Percentiles rank a stretch among this genome's conserved stretches.
phyloP scores from a whole-genome alignment of 2,888 invertebrate species.

The Biston stratarius region DNA sequence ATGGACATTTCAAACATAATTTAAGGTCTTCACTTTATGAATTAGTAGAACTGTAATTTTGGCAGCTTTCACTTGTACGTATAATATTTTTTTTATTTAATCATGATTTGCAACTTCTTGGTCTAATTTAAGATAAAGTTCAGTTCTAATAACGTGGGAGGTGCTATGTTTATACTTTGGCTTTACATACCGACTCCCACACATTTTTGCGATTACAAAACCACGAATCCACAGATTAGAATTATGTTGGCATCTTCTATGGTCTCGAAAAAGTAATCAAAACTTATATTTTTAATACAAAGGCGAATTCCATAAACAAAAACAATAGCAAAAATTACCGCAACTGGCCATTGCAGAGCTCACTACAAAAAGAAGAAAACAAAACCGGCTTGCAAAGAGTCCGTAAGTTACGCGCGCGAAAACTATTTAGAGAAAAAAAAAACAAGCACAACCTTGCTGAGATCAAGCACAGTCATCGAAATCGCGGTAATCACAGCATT shows the following conservation, averaged over 20 bases:
- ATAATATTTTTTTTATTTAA: too few species aligned
- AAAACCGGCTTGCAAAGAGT: constrained; percentile 37
- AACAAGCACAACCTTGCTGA: constrained; percentile 59
- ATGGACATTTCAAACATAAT: too few species aligned
- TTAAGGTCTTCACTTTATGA: too few species aligned
- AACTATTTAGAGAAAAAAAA: constrained; percentile 33
- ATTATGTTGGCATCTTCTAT: neutral
- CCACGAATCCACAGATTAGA: neutral
- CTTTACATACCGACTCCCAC: neutral
- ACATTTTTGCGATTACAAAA: constrained; percentile 1
- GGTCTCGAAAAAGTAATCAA: neutral
- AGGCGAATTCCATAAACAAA: constrained; percentile 18
- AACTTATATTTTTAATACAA: neutral
- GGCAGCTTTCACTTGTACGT: too few species aligned
- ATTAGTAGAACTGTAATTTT: too few species aligned
- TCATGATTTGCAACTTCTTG: neutral
- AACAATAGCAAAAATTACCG: constrained; percentile 37
- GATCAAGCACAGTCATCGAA: constrained; percentile 65
- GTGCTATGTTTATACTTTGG: neutral
- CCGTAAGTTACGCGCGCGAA: constrained; percentile 20
- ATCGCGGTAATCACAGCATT: constrained; percentile 72
- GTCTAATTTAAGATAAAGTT: neutral
- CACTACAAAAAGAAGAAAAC: constrained; percentile 39
- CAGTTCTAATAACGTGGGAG: neutral
- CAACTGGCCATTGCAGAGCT: constrained; percentile 30